Conservation (phyloP, 2,797 vertebrate species). For the Ammospiza maritima region DNA sequence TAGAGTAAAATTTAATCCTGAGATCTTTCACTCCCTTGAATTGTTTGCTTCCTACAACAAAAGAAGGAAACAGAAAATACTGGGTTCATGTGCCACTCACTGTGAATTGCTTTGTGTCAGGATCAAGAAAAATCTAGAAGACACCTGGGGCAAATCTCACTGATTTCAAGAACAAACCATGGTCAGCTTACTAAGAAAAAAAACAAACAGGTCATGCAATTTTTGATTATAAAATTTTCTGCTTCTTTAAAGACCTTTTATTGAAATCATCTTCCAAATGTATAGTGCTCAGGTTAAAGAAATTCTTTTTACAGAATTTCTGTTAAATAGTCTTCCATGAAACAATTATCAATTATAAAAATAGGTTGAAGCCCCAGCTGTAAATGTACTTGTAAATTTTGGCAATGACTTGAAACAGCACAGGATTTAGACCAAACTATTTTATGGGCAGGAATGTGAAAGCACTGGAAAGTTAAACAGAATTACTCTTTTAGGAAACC, state of each 20-base stretch:
- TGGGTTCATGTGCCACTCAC: not conserved
- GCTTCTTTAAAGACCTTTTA: not conserved
- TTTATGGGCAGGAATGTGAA: not conserved
- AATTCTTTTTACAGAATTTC: not conserved
- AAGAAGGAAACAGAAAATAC: not conserved
- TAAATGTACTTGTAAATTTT: not conserved
- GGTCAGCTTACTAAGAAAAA: not conserved
- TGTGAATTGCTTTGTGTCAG: not conserved
- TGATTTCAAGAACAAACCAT: not conserved
- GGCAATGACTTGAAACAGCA: not conserved
- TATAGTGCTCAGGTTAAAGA: not conserved
- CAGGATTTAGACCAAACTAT: not conserved
- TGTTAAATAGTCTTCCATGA: not conserved
- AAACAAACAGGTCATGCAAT: rapidly evolving
- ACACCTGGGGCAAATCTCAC: rapidly evolving
- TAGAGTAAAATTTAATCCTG: not conserved
- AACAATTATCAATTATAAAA: not conserved
- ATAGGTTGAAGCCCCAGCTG: not conserved
- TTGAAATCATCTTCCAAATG: not conserved
- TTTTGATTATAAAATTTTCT: not conserved
- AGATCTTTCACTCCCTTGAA: not conserved
- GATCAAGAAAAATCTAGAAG: not conserved
- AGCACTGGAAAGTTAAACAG: not conserved
- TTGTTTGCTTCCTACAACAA: not conserved
- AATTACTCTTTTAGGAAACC: not conserved